These are phyloP conservation scores for Vannuccia rotundouncinata DNA, from an alignment of 2,888 invertebrate genomes.

Conservation along the genomic window DNA sequence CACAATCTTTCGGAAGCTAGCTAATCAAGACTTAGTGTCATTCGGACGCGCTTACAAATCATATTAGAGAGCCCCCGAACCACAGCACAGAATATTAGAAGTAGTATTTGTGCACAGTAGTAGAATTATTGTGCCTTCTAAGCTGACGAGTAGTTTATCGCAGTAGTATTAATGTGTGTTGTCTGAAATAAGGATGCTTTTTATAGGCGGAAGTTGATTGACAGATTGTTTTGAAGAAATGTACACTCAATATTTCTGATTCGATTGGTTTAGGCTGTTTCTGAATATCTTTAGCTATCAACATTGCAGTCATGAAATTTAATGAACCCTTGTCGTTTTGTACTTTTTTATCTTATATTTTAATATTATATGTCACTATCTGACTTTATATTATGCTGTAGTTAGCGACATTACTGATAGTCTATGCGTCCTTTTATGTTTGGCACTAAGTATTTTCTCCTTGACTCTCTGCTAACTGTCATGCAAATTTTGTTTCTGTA, in stretches of 20 bases:
- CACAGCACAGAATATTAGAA: too few species aligned
- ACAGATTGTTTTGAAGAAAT: neutral
- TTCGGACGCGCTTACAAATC: too few species aligned
- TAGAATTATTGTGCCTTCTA: too few species aligned
- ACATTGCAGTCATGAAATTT: neutral
- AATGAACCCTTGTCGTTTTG: neutral
- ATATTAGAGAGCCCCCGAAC: too few species aligned
- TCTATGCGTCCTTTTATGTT: neutral
- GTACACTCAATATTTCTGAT: neutral
- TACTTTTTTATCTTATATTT: neutral
- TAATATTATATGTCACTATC: too few species aligned
- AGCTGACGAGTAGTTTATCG: too few species aligned
- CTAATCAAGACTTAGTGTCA: too few species aligned
- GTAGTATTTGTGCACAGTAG: too few species aligned
- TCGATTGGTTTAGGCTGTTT: neutral
- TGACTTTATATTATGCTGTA: neutral
- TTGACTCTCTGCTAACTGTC: too few species aligned
- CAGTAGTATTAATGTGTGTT: neutral
- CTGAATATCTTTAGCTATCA: neutral
- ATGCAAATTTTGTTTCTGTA: too few species aligned
- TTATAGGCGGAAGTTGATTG: neutral
- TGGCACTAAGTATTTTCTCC: neutral
- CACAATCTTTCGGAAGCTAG: too few species aligned
- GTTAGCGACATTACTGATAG: neutral
- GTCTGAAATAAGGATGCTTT: slow-evolving; percentile 10